Evolutionary conservation across 2,113 vertebrate genomes (phyloP).

Genomic region (Takifugu flavidus): DNA sequence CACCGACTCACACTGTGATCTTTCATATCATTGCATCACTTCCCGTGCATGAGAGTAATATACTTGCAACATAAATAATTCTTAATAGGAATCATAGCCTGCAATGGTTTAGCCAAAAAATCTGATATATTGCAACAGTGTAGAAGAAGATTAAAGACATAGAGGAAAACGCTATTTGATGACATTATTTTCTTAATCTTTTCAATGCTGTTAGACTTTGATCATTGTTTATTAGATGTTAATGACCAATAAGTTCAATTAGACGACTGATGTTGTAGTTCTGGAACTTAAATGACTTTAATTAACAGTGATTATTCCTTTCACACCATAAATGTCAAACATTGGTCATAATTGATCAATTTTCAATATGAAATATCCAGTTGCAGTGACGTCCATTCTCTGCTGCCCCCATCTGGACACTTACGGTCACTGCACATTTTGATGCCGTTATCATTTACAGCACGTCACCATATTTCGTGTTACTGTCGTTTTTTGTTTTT

Average conservation of each 20-base stretch:
- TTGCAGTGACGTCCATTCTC: constrained; percentile 9
- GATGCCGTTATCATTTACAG: background rate
- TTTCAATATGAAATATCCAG: no score
- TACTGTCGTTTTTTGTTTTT: background rate
- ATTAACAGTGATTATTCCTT: no score
- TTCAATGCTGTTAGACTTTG: background rate
- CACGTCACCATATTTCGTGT: background rate
- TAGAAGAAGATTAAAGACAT: no score
- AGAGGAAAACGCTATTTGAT: no score
- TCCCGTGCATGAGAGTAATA: constrained; percentile 13
- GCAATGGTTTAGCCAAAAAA: no score
- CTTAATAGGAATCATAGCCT: constrained; percentile 8
- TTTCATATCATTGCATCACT: constrained; percentile 48
- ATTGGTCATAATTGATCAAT: no score
- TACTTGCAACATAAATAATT: constrained; percentile 7
- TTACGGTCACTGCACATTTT: constrained; percentile 1
- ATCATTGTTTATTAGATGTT: background rate
- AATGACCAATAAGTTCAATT: background rate
- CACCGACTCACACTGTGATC: background rate
- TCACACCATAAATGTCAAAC: no score
- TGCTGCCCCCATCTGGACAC: constrained; percentile 59
- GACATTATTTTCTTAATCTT: no score
- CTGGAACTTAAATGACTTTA: no score
- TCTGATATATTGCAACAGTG: no score
- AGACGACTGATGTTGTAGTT: background rate